Evolutionary conservation across 35 echinoderm and acorn worm species (phyloP), one percentile per base, ranked within the genome.

Genomic region (Diadema setosum): DNA sequence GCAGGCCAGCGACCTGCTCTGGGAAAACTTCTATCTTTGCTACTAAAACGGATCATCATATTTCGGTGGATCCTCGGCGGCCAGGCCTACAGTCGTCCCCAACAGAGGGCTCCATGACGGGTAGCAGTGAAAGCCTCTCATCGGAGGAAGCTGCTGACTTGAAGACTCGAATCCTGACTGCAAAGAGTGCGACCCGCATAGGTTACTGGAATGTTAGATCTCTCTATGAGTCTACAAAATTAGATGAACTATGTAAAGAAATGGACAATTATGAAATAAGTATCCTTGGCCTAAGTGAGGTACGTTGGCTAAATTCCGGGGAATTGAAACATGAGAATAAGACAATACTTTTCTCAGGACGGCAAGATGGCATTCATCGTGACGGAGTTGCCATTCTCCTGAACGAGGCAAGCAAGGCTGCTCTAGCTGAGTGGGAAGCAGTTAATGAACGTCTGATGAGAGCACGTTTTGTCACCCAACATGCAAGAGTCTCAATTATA

Each of bases 141-240:
- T n/a, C 23, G 67, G 15, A 60, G 67, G 67, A 74, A 74, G 67
- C 18, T 74, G 67, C 67, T 74, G 67, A 35, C 67, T 18, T 18
- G 67, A 74, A 3, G 18, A 74, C 67, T 74, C 67, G 67, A 74
- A 18, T 26, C 67, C 67, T 74, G 67, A 74, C 67, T 18, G 67
- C 67, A 74, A 74, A 29, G 67, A 74, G 67, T 74, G 67, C 67
- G 67, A 74, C 67, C 67, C 67, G 67, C 67, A 74, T 74, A 18
- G 67, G 6, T 14, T 52, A 52, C n/a, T 52, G 48, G 48, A 52
- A 52, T 52, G n/a, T 52, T 52, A 52, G 48, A 52, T 52, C 48
- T 52, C n/a, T 52, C n/a, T n/a, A 52, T 52, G 48, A 52, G 48
- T 9, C 48, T 52, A 52, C 48, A 11, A 52, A 52, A n/a, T n/a